phyloP scores from a whole-genome alignment of 2,888 invertebrate genomes.

The Drosophila melanosoma region DNA sequence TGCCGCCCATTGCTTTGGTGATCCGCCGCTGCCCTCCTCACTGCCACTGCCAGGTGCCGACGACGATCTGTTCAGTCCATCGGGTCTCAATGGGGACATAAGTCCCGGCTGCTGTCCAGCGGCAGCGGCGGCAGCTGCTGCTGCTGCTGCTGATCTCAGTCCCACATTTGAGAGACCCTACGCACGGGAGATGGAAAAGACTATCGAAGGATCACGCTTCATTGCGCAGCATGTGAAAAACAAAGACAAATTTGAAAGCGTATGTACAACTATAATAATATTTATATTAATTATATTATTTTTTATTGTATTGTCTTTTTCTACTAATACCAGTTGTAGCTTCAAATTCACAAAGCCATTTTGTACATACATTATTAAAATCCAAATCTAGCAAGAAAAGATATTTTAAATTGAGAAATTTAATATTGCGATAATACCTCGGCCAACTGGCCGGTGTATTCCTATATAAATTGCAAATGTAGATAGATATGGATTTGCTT shows the following conservation, averaged over 20 bases:
- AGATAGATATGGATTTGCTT: not conserved
- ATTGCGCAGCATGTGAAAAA: constrained; percentile 98
- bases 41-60: constrained; percentile 91
- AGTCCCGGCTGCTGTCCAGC: constrained; percentile 87
- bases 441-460: not conserved
- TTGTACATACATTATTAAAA: not conserved
- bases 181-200: constrained; percentile 95
- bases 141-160: constrained; percentile 86
- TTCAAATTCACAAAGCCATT: not conserved
- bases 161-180: constrained; percentile 93
- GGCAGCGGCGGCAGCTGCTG: constrained; percentile 63
- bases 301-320: not conserved
- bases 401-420: not conserved
- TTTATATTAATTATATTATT: not conserved
- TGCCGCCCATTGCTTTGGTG: constrained; percentile 88
- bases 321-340: not conserved
- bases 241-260: constrained; percentile 97
- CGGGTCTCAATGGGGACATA: constrained; percentile 85
- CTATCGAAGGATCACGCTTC: constrained; percentile 96
- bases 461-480: not conserved
- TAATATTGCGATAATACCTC: not conserved
- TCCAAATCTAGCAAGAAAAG: not conserved
- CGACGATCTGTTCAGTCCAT: constrained; percentile 93
- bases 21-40: constrained; percentile 88
- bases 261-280: constrained; percentile 86